Conservation (phyloP, 2,797 vertebrate species). For the Vipera ursinii region DNA sequence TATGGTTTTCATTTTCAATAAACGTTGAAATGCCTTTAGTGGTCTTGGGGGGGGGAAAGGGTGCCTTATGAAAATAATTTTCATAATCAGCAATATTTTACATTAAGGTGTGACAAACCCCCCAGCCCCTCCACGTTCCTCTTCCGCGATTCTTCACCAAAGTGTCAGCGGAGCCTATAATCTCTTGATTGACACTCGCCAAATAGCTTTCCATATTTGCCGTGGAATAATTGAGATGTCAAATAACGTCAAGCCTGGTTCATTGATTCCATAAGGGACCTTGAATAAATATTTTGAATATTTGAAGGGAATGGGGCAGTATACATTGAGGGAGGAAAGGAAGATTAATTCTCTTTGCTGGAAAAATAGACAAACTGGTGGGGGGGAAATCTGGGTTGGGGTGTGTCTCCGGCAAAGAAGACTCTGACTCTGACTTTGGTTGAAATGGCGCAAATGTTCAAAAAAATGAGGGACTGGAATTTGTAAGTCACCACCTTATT, state of each 20-base stretch:
- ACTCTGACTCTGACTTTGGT: neutral
- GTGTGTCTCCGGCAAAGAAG: slow-evolving; percentile 75
- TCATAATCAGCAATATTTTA: slow-evolving; percentile 60
- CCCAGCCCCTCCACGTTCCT: slow-evolving; percentile 52
- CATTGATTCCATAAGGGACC: slow-evolving; percentile 79
- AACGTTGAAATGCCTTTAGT: slow-evolving; percentile 68
- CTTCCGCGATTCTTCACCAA: slow-evolving; percentile 57
- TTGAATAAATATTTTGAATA: slow-evolving; percentile 89
- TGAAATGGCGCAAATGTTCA: slow-evolving; percentile 27
- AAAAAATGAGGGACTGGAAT: slow-evolving; percentile 81
- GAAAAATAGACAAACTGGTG: neutral
- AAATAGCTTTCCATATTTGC: slow-evolving; percentile 85
- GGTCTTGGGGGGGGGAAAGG: slow-evolving; percentile 60
- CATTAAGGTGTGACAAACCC: slow-evolving; percentile 73
- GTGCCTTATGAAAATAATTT: slow-evolving; percentile 57
- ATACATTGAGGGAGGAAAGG: slow-evolving; percentile 39
- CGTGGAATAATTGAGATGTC: slow-evolving; percentile 93
- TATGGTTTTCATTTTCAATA: slow-evolving; percentile 79
- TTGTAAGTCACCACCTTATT: neutral
- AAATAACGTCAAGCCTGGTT: slow-evolving; percentile 85
- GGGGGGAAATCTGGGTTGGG: neutral
- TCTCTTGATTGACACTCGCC: slow-evolving; percentile 87
- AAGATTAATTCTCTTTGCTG: slow-evolving; percentile 87
- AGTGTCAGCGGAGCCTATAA: slow-evolving; percentile 57
- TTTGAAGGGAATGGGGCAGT: slow-evolving; percentile 69